Conservation (phyloP, 2,113 vertebrate genomes). For the Xenopus borealis region DNA sequence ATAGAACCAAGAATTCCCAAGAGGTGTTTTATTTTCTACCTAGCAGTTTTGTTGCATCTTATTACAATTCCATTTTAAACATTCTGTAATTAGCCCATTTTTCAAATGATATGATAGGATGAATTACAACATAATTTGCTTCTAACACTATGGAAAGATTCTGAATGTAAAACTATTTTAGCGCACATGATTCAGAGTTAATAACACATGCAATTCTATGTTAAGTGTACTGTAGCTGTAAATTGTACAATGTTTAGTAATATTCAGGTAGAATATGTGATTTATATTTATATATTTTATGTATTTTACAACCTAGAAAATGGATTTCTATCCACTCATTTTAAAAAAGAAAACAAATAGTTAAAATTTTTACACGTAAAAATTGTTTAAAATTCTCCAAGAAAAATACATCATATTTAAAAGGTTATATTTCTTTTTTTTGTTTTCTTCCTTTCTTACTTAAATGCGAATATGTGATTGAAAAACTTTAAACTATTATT, state of each 20-base stretch:
- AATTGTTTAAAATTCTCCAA: no score
- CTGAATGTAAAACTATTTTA: neutral
- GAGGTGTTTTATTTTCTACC: no score
- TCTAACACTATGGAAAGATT: neutral
- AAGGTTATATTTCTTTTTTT: no score
- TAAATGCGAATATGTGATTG: neutral
- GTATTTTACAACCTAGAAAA: neutral
- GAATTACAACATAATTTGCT: neutral
- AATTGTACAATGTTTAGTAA: neutral
- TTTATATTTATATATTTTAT: neutral
- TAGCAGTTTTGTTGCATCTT: no score
- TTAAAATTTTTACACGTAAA: neutral
- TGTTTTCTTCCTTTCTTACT: no score
- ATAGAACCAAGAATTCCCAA: no score
- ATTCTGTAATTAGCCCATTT: no score
- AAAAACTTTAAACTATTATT: neutral
- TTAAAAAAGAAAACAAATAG: neutral
- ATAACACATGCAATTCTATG: no score
- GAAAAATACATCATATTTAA: no score
- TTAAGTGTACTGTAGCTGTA: neutral
- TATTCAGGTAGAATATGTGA: neutral
- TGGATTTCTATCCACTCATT: neutral
- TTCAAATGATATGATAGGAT: no score
- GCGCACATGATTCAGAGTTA: no score
- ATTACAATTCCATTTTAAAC: no score